These are phyloP conservation scores for Corydoras maculifer DNA, from an alignment of 2,113 vertebrate species.

Conservation along the genomic window DNA sequence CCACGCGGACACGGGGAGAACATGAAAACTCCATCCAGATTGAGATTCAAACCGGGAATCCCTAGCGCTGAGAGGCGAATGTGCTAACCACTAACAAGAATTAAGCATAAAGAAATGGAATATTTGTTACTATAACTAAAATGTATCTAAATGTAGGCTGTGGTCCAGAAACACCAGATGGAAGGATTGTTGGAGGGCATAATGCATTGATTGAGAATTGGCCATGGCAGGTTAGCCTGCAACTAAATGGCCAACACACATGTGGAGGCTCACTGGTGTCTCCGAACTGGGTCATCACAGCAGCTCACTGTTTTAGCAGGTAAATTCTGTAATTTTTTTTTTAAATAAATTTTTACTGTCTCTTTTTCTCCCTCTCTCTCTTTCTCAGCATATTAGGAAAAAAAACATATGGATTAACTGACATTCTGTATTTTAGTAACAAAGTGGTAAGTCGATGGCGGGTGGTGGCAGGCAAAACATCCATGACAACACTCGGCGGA, in stretches of 20 bases:
- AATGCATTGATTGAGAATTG: conserved; percentile 67
- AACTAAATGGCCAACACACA: conserved; percentile 67
- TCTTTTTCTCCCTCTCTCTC: too few relatives aligned
- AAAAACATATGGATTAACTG: not conserved
- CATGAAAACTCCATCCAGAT: too few relatives aligned
- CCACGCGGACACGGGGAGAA: too few relatives aligned
- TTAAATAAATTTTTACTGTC: too few relatives aligned
- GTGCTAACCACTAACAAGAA: too few relatives aligned
- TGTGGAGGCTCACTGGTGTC: conserved; percentile 83
- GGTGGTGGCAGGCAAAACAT: conserved; percentile 62
- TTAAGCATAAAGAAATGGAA: too few relatives aligned
- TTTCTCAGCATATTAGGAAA: not conserved
- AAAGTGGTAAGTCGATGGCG: conserved; percentile 67
- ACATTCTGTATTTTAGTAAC: conserved; percentile 33
- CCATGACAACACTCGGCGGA: conserved; percentile 48
- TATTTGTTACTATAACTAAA: too few relatives aligned
- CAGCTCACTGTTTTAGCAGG: conserved; percentile 77
- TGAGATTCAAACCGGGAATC: too few relatives aligned
- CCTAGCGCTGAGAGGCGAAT: too few relatives aligned
- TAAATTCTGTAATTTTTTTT: conserved; percentile 34
- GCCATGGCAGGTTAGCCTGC: conserved; percentile 91
- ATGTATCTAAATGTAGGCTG: conserved; percentile 60
- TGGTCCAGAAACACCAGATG: conserved; percentile 49
- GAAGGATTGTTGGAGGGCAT: conserved; percentile 75
- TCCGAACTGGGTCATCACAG: conserved; percentile 68